Evolutionary conservation across 2,888 invertebrate species (phyloP), one percentile per base, ranked within the genome.

Genomic region (Drosophila melanosoma): DNA sequence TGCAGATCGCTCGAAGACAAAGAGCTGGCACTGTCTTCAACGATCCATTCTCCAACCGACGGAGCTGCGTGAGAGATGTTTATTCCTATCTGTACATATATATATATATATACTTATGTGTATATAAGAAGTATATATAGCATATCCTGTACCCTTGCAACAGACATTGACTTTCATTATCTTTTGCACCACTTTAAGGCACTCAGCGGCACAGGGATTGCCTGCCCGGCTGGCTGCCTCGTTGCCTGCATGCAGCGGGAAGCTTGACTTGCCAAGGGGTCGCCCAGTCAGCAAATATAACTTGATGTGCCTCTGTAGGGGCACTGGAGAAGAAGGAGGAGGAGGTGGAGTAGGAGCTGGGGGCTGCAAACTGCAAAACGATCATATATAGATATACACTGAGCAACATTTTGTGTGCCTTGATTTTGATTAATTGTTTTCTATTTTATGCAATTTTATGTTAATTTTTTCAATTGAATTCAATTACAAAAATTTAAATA

Each of bases 111-210:
- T 54, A 17, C 20, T 7, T 23, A 7, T 54, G 3, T 60, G 52
- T 38, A 52, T 38, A 57, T 40, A 38, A 20, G 15, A 15, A 15
- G 58, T 63, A 66, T 20, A 59, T 26, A 64, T 51, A 57, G 78
- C 82, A 80, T 89, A 87, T 87, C 86, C 86, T 87, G 86, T 89
- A 87, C 89, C 89, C 89, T 87, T 89, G 86, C 81, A 36, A 35
- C 80, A 87, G 82, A 77, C 87, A 82, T 87, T 87, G 87, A 89
- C 87, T 89, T 89, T 87, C 89, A 87, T 89, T 87, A 87, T 89
- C 89, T 87, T 67, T 72, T 79, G 85, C 84, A 81, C 87, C 85
- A 84, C 87, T 84, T 87, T 82, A 77, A 74, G 81, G 71, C 82
- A 81, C 80, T 83, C 81, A 66, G 48, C 42, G 56, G 63, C 57